phyloP scores from a whole-genome alignment of 2,797 vertebrate species.

The Enteromius thamalakanensis region DNA sequence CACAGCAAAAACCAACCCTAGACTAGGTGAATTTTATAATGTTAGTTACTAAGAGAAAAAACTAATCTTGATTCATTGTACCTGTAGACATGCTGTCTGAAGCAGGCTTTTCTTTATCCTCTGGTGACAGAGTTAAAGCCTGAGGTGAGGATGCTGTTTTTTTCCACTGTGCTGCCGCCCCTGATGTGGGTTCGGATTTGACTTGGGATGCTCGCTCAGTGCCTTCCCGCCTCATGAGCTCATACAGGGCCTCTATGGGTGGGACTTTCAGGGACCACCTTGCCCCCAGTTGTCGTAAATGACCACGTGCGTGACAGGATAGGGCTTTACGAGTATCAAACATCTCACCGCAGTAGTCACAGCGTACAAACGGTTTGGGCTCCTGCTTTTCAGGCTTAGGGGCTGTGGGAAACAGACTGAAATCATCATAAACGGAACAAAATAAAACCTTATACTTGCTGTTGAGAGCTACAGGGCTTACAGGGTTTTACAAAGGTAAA shows the following conservation, averaged over 20 bases:
- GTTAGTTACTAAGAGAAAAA: not conserved
- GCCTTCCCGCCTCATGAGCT: slow-evolving; percentile 81
- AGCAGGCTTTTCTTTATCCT: slow-evolving; percentile 81
- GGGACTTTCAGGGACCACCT: slow-evolving; percentile 87
- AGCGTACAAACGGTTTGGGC: slow-evolving; percentile 82
- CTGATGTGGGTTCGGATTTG: slow-evolving; percentile 70
- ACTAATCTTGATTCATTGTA: not conserved
- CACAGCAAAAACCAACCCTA: not conserved
- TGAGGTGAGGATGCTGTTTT: slow-evolving; percentile 51
- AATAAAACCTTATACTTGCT: not conserved
- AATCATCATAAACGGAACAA: not conserved
- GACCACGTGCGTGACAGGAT: slow-evolving; percentile 89
- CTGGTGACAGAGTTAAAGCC: slow-evolving; percentile 71
- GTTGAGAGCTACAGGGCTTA: not conserved
- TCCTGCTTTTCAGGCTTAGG: slow-evolving; percentile 66
- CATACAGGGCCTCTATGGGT: slow-evolving; percentile 82
- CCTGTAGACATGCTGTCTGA: slow-evolving; percentile 69
- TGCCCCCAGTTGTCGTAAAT: slow-evolving; percentile 88
- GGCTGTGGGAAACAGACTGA: slow-evolving; percentile 22
- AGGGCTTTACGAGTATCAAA: slow-evolving; percentile 93
- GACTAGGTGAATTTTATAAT: not conserved
- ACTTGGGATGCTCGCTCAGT: slow-evolving; percentile 69
- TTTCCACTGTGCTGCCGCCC: not conserved
- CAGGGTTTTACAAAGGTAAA: not conserved
- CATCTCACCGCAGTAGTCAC: slow-evolving; percentile 89